Evolutionary conservation across 1,140 invertebrate genomes (phyloP).

Genomic region (Lutraria rhynchaena): DNA sequence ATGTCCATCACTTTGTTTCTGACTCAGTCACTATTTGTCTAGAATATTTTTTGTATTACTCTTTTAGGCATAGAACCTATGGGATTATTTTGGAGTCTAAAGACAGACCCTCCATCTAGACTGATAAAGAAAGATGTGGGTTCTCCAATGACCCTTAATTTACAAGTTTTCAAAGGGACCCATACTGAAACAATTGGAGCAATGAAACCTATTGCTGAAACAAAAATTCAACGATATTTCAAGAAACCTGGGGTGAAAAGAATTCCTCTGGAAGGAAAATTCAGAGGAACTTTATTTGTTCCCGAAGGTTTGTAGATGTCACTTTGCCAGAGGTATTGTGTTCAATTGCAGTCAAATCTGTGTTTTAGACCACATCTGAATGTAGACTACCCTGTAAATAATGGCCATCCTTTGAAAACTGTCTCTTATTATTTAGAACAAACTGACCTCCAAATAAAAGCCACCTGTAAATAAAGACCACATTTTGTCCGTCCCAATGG

Average conservation of each 20-base stretch:
- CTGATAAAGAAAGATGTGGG: conserved; percentile 35
- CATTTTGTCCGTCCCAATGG: no score
- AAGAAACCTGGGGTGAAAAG: conserved; percentile 14
- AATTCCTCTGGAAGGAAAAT: conserved; percentile 4
- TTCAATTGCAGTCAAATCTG: neutral
- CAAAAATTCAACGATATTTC: conserved; percentile 1
- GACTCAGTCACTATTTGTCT: no score
- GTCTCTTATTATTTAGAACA: no score
- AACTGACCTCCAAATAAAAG: no score
- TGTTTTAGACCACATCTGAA: neutral
- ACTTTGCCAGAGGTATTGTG: neutral
- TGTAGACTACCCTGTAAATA: no score
- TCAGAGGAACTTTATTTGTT: conserved; percentile 33
- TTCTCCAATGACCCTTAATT: conserved; percentile 14
- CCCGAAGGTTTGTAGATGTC: conserved; percentile 19
- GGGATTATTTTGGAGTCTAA: conserved; percentile 55
- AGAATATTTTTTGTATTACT: no score
- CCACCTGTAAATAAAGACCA: no score
- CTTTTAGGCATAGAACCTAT: conserved; percentile 47
- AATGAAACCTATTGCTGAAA: neutral
- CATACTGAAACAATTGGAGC: neutral
- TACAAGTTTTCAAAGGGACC: neutral
- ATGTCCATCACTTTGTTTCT: no score
- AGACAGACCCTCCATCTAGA: neutral
- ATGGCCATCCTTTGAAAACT: no score